phyloP scores from a whole-genome alignment of 2,888 invertebrate species.

The Zhuqinia jingwanae region DNA sequence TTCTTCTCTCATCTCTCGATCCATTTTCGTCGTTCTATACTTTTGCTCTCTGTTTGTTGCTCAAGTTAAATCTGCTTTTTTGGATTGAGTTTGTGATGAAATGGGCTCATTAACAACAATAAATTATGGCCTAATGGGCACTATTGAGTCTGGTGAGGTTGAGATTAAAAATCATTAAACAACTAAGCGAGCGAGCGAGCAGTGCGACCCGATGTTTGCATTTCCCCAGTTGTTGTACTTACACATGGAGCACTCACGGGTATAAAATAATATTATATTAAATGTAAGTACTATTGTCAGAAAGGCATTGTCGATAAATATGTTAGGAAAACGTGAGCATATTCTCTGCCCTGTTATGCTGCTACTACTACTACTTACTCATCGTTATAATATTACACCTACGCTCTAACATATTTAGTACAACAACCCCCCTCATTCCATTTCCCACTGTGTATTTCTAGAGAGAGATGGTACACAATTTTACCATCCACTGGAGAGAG shows the following conservation, averaged over 20 bases:
- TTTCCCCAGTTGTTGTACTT: too few relatives aligned
- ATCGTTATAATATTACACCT: too few relatives aligned
- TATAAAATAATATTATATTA: background rate
- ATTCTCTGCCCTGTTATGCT: background rate
- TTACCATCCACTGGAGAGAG: too few relatives aligned
- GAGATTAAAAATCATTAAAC: conserved; percentile 74
- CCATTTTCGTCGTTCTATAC: conserved; percentile 25
- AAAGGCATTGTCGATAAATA: conserved; percentile 44
- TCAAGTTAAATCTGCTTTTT: conserved; percentile 67
- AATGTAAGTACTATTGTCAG: conserved; percentile 8
- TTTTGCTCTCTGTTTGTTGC: conserved; percentile 62
- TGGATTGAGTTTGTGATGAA: conserved; percentile 72
- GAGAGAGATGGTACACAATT: too few relatives aligned
- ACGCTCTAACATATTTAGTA: background rate
- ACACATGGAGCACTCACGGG: background rate
- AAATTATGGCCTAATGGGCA: conserved; percentile 72
- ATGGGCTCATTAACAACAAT: conserved; percentile 71
- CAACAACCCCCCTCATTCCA: background rate
- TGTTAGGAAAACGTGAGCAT: conserved; percentile 15
- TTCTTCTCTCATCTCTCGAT: conserved; percentile 22
- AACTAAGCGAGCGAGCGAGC: conserved; percentile 40
- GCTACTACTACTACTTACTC: background rate
- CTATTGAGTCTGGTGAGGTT: conserved; percentile 45
- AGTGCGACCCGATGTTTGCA: conserved; percentile 10
- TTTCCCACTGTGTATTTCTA: conserved; percentile 45